Evolutionary conservation across 2,888 invertebrate genomes (phyloP).

Genomic region (Melipona beecheii): DNA sequence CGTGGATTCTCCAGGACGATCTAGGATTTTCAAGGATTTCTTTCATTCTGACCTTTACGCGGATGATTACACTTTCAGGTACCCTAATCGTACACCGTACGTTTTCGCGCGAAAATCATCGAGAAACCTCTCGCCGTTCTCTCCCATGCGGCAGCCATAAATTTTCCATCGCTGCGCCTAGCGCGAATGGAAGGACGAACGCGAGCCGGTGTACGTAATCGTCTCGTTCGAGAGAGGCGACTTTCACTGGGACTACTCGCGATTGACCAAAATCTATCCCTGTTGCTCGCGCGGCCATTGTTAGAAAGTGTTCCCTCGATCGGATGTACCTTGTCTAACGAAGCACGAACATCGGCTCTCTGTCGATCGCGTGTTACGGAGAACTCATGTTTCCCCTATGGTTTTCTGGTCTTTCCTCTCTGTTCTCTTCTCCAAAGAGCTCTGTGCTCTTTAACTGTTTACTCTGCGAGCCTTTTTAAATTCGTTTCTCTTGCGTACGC

Average conservation of each 20-base stretch:
- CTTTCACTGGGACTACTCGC: conserved; percentile 55
- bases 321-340: conserved; percentile 40
- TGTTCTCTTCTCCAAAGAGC: background rate
- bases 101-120: background rate
- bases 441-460: background rate
- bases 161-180: conserved; percentile 20
- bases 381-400: conserved; percentile 17
- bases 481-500: conserved; percentile 5
- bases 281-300: background rate
- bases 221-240: conserved; percentile 6
- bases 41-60: background rate
- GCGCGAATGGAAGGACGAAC: conserved; percentile 29
- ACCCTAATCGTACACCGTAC: background rate
- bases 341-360: background rate
- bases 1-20: background rate
- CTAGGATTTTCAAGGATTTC: no score
- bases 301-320: conserved; percentile 44
- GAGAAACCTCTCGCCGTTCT: background rate
- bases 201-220: conserved; percentile 24
- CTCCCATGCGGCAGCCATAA: background rate
- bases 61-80: background rate
- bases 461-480: background rate
- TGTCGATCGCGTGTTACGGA: background rate
- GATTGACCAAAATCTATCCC: conserved; percentile 38
- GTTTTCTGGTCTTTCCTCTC: background rate